phyloP scores from a whole-genome alignment of 2,113 vertebrate genomes.

The Hyperopisus bebe region DNA sequence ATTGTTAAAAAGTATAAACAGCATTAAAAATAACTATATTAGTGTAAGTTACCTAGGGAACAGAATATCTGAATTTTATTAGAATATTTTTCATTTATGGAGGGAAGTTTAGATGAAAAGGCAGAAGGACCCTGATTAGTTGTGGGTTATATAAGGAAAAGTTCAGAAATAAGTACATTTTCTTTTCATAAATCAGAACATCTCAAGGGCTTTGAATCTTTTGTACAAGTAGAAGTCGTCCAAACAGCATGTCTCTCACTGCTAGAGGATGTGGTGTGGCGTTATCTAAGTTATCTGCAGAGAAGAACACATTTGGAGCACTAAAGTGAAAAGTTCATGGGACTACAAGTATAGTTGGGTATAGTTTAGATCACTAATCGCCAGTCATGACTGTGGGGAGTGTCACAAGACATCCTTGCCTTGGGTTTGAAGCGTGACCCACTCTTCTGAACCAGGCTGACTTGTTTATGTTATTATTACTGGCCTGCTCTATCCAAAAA shows the following conservation, averaged over 20 bases:
- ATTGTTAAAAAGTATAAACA: not conserved
- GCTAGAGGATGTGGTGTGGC: not conserved
- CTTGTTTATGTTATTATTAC: not conserved
- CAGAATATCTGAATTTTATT: not conserved
- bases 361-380: not conserved
- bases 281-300: not conserved
- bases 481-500: not conserved
- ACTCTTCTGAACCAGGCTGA: not conserved
- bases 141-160: not conserved
- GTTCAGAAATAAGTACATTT: not conserved
- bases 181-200: not conserved
- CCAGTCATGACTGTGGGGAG: not conserved
- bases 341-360: not conserved
- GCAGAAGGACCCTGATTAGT: not conserved
- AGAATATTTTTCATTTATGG: not conserved
- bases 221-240: not conserved
- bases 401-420: not conserved
- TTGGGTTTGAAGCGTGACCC: not conserved
- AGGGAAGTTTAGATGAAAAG: not conserved
- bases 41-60: not conserved
- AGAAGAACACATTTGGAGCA: not conserved
- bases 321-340: not conserved
- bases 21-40: not conserved
- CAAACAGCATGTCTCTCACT: not conserved
- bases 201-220: not conserved